These are phyloP conservation scores for Trilocha varians DNA, from an alignment of 2,888 invertebrate genomes.

Conservation along the genomic window DNA sequence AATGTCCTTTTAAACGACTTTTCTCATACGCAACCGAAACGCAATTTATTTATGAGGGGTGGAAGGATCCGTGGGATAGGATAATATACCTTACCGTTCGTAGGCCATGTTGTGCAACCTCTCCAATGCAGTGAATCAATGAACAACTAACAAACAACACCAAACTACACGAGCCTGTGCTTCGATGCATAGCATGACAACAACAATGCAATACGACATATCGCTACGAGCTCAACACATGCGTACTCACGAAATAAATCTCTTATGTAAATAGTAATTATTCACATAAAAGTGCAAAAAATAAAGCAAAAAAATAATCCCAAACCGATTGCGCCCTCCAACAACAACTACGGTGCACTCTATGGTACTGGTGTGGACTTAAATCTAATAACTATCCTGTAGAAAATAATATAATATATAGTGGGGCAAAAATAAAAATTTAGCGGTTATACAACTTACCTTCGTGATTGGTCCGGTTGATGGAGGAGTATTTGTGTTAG, in stretches of 20 bases:
- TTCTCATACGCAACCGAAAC: slow-evolving; percentile 55
- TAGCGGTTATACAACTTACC: slow-evolving; percentile 76
- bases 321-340: slow-evolving; percentile 69
- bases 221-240: slow-evolving; percentile 69
- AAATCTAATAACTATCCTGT: slow-evolving; percentile 10
- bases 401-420: background rate
- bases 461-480: slow-evolving; percentile 94
- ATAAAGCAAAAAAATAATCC: slow-evolving; percentile 51
- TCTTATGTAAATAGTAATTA: slow-evolving; percentile 59
- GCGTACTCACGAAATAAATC: slow-evolving; percentile 61
- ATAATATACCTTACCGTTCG: slow-evolving; percentile 69
- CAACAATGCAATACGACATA: slow-evolving; percentile 69
- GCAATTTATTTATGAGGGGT: slow-evolving; percentile 47
- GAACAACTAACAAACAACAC: slow-evolving; percentile 66
- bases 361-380: slow-evolving; percentile 62
- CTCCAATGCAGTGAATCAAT: slow-evolving; percentile 69
- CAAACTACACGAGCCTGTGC: slow-evolving; percentile 69
- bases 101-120: slow-evolving; percentile 68
- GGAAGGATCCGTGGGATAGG: slow-evolving; percentile 57
- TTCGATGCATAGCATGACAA: slow-evolving; percentile 65
- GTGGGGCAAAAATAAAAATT: slow-evolving; percentile 13
- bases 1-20: slow-evolving; percentile 47
- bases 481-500: slow-evolving; percentile 80
- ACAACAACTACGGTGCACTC: slow-evolving; percentile 67
- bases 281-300: slow-evolving; percentile 64